Percentiles rank a stretch among this genome's conserved stretches.
These are phyloP conservation scores for Felis catus DNA, from an alignment of 2,113 vertebrate genomes.

Conservation along the genomic window DNA sequence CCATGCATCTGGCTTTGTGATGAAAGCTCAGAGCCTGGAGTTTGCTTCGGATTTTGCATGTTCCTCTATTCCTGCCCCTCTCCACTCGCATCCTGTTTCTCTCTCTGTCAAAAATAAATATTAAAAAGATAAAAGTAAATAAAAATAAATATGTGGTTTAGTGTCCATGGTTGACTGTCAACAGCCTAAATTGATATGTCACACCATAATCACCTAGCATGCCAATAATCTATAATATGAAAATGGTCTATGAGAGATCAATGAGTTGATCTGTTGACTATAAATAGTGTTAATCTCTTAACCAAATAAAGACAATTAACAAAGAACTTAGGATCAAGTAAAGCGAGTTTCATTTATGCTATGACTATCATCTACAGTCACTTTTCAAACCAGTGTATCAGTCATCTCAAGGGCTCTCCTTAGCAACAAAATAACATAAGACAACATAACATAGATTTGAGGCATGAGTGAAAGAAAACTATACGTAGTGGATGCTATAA, in stretches of 20 bases:
- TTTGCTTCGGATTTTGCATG: too few species aligned
- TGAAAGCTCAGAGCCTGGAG: too few species aligned
- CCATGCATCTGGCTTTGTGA: too few species aligned
- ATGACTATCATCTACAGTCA: not conserved
- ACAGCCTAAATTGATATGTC: not conserved
- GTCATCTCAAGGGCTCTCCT: not conserved
- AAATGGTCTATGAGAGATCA: accelerated
- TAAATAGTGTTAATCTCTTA: not conserved
- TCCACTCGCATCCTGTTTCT: too few species aligned
- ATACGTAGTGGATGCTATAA: not conserved
- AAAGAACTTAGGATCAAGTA: not conserved
- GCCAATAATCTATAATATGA: slow-evolving; percentile 8
- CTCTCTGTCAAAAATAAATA: too few species aligned
- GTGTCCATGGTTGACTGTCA: not conserved
- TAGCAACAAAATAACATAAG: not conserved
- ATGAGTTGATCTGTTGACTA: not conserved
- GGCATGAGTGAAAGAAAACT: not conserved
- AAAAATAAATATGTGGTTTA: not conserved
- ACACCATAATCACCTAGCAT: accelerated
- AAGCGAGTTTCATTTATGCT: not conserved
- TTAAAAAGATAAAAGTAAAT: too few species aligned
- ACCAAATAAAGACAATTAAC: slow-evolving; percentile 45
- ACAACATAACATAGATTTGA: not conserved
- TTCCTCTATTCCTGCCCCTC: too few species aligned
- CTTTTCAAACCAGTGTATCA: not conserved